Percentiles rank a stretch among this genome's conserved stretches.
These are phyloP conservation scores for Anhinga anhinga DNA, from an alignment of 2,113 vertebrate species.

Conservation along the genomic window DNA sequence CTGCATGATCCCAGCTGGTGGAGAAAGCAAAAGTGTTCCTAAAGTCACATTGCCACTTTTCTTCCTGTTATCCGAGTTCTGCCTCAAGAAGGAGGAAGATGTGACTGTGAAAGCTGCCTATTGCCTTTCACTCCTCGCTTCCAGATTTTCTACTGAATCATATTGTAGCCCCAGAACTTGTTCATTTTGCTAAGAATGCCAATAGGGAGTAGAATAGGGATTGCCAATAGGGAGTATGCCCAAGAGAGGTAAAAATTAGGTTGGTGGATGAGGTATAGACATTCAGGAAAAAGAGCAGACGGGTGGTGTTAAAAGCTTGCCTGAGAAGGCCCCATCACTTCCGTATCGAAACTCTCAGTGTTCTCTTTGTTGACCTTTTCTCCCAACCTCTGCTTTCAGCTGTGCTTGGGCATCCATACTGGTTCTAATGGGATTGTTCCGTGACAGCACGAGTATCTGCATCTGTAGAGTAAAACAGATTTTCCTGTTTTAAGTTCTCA, in stretches of 20 bases:
- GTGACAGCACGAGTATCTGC: background rate
- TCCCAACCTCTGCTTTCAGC: background rate
- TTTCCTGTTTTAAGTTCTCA: background rate
- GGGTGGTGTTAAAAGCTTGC: background rate
- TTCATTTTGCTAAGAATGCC: background rate
- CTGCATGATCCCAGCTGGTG: background rate
- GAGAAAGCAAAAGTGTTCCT: background rate
- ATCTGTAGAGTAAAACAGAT: background rate
- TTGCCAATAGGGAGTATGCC: fast-evolving
- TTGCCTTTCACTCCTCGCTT: background rate
- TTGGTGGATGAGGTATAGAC: background rate
- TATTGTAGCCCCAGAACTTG: background rate
- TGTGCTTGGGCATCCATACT: background rate
- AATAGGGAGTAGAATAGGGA: fast-evolving
- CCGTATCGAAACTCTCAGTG: background rate
- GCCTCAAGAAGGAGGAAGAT: background rate
- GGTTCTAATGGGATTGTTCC: background rate
- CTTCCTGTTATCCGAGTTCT: background rate
- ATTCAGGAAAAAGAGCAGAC: background rate
- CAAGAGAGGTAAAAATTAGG: background rate
- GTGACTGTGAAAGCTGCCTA: background rate
- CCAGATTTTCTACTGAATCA: background rate
- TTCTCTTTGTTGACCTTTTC: background rate
- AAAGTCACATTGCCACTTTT: background rate
- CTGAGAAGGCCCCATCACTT: background rate